These are phyloP conservation scores for Crambe crambe DNA, from an alignment of 37 sponge, comb jelly and placozoan genomes.

Conservation along the genomic window DNA sequence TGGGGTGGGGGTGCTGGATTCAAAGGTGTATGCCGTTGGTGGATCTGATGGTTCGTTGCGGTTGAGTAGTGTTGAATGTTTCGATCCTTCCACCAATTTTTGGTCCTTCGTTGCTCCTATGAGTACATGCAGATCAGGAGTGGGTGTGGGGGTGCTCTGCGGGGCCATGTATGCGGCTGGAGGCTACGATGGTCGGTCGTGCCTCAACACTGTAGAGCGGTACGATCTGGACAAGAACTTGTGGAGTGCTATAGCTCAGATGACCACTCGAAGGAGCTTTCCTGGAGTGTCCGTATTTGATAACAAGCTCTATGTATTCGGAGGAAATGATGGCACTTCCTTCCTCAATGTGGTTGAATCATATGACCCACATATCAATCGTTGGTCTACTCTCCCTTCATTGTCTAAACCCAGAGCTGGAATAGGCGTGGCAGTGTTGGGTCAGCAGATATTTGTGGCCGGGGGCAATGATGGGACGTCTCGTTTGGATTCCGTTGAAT, in stretches of 20 bases:
- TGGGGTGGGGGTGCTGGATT: slow-evolving; percentile 83
- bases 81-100: slow-evolving; percentile 74
- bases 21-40: slow-evolving; percentile 93
- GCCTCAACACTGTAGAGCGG: slow-evolving; percentile 92
- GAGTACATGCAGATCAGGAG: slow-evolving; percentile 91
- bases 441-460: slow-evolving; percentile 84
- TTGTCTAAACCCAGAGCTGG: slow-evolving; percentile 88
- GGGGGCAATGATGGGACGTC: slow-evolving; percentile 96
- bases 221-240: slow-evolving; percentile 89
- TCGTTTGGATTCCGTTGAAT: slow-evolving; percentile 93
- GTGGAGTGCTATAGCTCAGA: slow-evolving; percentile 89
- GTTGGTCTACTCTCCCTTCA: slow-evolving; percentile 83
- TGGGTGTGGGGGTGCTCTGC: slow-evolving; percentile 90
- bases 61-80: slow-evolving; percentile 95
- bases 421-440: slow-evolving; percentile 83
- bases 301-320: slow-evolving; percentile 79
- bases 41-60: slow-evolving; percentile 95
- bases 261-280: slow-evolving; percentile 90
- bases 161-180: slow-evolving; percentile 95
- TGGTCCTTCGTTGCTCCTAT: slow-evolving; percentile 96
- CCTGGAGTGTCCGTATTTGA: slow-evolving; percentile 86
- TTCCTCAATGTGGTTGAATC: slow-evolving; percentile 90
- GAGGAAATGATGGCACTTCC: slow-evolving; percentile 95
- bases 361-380: slow-evolving; percentile 94
- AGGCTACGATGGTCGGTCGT: slow-evolving; percentile 86